Base-by-base conservation (phyloP, 2,797 vertebrate genomes). In the Nothura maculosa region DNA sequence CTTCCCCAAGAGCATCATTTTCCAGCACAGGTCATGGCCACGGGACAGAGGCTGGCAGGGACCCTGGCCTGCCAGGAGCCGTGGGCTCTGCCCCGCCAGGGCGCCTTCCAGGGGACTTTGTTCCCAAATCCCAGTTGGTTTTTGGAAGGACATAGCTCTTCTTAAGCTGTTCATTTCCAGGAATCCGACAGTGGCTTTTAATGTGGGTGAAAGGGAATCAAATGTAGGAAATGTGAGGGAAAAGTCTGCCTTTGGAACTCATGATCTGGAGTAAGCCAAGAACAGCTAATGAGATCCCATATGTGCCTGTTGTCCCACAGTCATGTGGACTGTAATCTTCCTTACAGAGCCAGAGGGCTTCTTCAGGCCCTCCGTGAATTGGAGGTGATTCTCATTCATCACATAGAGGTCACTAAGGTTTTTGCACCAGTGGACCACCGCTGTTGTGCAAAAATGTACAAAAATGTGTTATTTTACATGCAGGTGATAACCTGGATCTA, bases 141-240 rank as follows among this genome's bases (percentile, higher is more conserved):
- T 94, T 90, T 93, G 75, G 48, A 93, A 87, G 68, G 77, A 84
- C 77, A 57, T 50, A 70, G 32, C 67, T 94, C 87, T 93, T 80
- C 87, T 92, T 80, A 91, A 88, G 76, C 70, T 91, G 45, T 75
- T 85, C 83, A 17, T 84, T 91, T 92, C 81, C 87, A 89, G 83
- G 57, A 93, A 43, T 73, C 64, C 67, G 74, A 38, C 74, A 74
- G 83, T 77, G 85, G 48, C 76, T 84, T 92, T 93, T 91, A 45
- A 89, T 93, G 80, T 81, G 77, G 63, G 88, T 94, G 64, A 94
- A 91, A 86, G 48, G 25, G 36, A 84, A 81, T 45, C 81, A 81
- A 91, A 84, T 87, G 13, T 91, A 93, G 92, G 78, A 95, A 91
- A 79, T 88, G 58, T 0, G 2, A 88, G 70, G 70, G 85, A 54